A percentile compares a stretch with the other conserved stretches of the same genome.
phyloP scores from a whole-genome alignment of 1,140 invertebrate species.

The Drosophila carrolli region DNA sequence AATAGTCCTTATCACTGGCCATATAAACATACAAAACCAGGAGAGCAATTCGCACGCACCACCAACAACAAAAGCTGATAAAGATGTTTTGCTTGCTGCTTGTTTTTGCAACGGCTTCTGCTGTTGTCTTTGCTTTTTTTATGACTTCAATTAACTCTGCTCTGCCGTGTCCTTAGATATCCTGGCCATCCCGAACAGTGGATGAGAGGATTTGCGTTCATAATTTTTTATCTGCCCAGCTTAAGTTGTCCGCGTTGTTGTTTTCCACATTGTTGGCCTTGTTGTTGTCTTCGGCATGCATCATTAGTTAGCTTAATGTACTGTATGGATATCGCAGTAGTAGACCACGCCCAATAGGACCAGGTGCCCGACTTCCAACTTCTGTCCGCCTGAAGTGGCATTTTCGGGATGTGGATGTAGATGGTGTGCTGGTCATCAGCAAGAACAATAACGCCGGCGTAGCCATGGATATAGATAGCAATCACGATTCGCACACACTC shows the following conservation, averaged over 20 bases:
- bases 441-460: constrained; percentile 50
- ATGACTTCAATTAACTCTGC: constrained; percentile 78
- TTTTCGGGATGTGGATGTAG: neutral
- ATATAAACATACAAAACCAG: constrained; percentile 60
- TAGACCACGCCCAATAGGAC: constrained; percentile 57
- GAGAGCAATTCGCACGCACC: constrained; percentile 77
- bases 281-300: constrained; percentile 69
- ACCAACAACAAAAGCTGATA: constrained; percentile 50
- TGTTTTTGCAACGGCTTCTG: constrained; percentile 8
- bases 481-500: constrained; percentile 48
- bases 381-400: neutral
- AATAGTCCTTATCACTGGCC: constrained; percentile 71
- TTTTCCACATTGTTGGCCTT: constrained; percentile 40
- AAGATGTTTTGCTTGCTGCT: constrained; percentile 61
- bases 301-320: constrained; percentile 81
- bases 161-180: constrained; percentile 56
- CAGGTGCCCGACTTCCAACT: constrained; percentile 33
- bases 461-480: constrained; percentile 55
- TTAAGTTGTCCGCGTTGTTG: constrained; percentile 69
- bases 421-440: constrained; percentile 48
- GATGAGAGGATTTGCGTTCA: constrained; percentile 76
- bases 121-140: constrained; percentile 72
- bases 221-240: constrained; percentile 75
- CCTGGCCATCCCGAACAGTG: constrained; percentile 12
- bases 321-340: constrained; percentile 57